Evolutionary conservation across 2,797 vertebrate genomes (phyloP).

Genomic region (Schizothorax lantsangensis): DNA sequence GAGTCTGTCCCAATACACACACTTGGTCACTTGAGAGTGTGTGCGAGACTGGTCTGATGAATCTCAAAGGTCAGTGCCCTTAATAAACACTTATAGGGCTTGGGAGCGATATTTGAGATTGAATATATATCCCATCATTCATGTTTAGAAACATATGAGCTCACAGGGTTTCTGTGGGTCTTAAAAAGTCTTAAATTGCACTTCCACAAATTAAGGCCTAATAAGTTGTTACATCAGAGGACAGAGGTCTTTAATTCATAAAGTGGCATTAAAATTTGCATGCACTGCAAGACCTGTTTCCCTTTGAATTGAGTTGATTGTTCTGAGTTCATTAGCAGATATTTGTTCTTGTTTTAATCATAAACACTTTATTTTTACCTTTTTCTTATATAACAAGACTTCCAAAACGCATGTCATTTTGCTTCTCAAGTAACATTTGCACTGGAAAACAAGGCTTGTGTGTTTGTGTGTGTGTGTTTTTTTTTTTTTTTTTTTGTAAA

Average conservation of each 20-base stretch:
- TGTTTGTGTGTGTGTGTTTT: no score
- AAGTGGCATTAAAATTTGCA: neutral
- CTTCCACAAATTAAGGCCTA: neutral
- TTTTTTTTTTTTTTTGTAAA: no score
- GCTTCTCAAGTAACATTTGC: neutral
- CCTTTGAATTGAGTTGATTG: neutral
- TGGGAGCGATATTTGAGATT: neutral
- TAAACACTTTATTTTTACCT: no score
- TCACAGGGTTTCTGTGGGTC: neutral
- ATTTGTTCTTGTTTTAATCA: no score
- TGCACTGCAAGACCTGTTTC: neutral
- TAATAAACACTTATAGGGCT: neutral
- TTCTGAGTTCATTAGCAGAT: no score
- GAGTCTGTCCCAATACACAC: neutral
- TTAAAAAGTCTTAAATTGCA: neutral
- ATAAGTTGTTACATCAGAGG: neutral
- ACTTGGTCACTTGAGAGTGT: neutral
- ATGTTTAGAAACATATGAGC: neutral
- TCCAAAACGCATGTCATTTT: neutral
- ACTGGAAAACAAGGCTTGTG: neutral
- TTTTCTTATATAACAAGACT: no score
- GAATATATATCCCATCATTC: neutral
- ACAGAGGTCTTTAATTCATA: neutral
- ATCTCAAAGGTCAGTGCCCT: neutral
- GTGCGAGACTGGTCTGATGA: neutral